phyloP scores from a whole-genome alignment of 2,113 vertebrate genomes.

The Periophthalmus modestus region DNA sequence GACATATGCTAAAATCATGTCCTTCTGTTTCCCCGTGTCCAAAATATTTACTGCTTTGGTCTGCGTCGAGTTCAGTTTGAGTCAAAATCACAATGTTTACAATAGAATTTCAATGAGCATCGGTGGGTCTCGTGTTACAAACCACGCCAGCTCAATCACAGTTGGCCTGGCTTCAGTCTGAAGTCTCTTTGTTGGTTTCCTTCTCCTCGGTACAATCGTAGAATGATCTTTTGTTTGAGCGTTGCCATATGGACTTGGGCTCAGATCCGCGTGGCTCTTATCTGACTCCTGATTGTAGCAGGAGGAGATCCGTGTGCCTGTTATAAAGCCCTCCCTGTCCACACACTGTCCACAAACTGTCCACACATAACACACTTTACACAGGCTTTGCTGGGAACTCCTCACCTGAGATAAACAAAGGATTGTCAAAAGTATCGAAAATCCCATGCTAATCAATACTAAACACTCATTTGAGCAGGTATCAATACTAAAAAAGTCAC shows the following conservation, averaged over 20 bases:
- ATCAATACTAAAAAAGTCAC: too few relatives aligned
- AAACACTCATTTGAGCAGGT: too few relatives aligned
- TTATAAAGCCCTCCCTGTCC: constrained; percentile 19
- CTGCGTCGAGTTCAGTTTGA: neutral
- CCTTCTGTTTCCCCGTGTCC: neutral
- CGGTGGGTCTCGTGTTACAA: neutral
- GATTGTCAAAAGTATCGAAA: too few relatives aligned
- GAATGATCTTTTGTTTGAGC: constrained; percentile 5
- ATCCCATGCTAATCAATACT: too few relatives aligned
- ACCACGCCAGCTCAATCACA: constrained; percentile 5
- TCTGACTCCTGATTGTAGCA: constrained; percentile 66
- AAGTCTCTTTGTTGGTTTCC: neutral
- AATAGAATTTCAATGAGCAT: constrained; percentile 11
- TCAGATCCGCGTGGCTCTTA: constrained; percentile 78
- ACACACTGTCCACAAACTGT: constrained; percentile 22
- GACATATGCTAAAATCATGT: neutral
- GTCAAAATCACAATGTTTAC: neutral
- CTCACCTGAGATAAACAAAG: constrained; percentile 63
- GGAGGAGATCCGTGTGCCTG: constrained; percentile 66
- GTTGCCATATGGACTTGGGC: constrained; percentile 34
- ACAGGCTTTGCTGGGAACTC: constrained; percentile 60
- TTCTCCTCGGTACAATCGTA: neutral
- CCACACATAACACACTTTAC: constrained; percentile 13
- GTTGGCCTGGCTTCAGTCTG: neutral
- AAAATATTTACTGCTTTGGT: neutral